Evolutionary conservation across 1,140 invertebrate genomes (phyloP).

Genomic region (Leptopilina boulardi): DNA sequence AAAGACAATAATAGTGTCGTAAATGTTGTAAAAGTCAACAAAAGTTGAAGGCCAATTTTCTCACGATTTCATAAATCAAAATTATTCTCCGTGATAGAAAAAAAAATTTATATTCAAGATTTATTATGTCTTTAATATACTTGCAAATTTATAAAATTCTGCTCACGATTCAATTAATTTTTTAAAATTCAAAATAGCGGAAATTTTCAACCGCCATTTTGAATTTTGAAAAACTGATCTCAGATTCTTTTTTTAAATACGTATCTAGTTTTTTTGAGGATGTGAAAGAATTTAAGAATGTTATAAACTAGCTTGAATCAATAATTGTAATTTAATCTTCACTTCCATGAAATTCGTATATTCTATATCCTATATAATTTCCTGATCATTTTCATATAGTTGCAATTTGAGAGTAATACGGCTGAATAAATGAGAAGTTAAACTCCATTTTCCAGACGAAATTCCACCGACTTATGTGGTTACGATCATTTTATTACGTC

Average conservation of each 20-base stretch:
- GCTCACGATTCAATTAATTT: no score
- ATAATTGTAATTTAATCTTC: not conserved
- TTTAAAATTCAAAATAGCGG: no score
- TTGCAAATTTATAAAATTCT: no score
- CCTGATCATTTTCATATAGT: not conserved
- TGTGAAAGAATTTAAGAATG: no score
- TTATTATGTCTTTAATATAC: not conserved
- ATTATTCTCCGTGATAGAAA: not conserved
- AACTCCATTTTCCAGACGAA: not conserved
- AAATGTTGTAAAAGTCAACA: not conserved
- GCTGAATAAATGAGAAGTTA: constrained; percentile 4
- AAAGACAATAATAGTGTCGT: not conserved
- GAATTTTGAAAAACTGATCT: no score
- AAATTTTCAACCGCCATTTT: no score
- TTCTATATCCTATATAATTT: not conserved
- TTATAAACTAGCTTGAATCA: not conserved
- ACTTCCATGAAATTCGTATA: not conserved
- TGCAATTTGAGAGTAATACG: not conserved
- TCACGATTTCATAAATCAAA: not conserved
- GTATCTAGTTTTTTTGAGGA: no score
- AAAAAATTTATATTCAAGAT: not conserved
- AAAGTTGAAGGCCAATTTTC: not conserved
- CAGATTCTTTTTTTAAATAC: no score
- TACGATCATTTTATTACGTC: not conserved
- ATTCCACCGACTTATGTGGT: not conserved